These are phyloP conservation scores for Homalodisca vitripennis DNA, from an alignment of 1,140 invertebrate genomes.

Conservation along the genomic window DNA sequence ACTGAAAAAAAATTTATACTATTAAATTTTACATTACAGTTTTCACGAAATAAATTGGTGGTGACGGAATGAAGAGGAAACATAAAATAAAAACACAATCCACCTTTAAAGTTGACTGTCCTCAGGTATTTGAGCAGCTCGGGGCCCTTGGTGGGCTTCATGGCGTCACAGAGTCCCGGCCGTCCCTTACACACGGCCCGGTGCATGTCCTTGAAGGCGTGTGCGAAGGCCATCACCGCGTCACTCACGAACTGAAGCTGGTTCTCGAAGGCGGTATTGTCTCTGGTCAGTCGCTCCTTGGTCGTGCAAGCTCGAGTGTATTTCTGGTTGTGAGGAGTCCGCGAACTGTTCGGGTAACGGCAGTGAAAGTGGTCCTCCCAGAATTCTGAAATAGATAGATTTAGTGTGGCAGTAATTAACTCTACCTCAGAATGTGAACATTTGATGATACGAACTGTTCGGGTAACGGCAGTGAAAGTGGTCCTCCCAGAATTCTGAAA, in stretches of 20 bases:
- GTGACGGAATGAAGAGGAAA: no score
- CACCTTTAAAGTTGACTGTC: constrained; percentile 82
- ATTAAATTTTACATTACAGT: no score
- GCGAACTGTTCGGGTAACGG: constrained; percentile 69
- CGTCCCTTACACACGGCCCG: constrained; percentile 64
- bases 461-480: no score
- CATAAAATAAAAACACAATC: no score
- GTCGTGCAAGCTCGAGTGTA: constrained; percentile 66
- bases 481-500: no score
- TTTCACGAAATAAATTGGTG: no score
- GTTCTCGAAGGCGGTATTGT: constrained; percentile 82
- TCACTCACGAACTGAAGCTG: constrained; percentile 92
- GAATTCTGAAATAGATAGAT: no score
- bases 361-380: constrained; percentile 91
- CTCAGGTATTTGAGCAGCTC: constrained; percentile 78
- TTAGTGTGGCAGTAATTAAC: no score
- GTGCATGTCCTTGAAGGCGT: constrained; percentile 84
- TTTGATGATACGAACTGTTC: no score
- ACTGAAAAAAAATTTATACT: no score
- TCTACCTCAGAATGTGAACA: no score
- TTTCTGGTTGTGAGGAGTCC: constrained; percentile 76
- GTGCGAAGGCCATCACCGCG: constrained; percentile 87
- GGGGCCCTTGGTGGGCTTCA: constrained; percentile 85
- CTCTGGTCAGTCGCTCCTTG: constrained; percentile 64
- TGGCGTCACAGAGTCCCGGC: constrained; percentile 78